Base-by-base conservation (phyloP, 1,140 invertebrate species). In the Atopsyche davidsoni region DNA sequence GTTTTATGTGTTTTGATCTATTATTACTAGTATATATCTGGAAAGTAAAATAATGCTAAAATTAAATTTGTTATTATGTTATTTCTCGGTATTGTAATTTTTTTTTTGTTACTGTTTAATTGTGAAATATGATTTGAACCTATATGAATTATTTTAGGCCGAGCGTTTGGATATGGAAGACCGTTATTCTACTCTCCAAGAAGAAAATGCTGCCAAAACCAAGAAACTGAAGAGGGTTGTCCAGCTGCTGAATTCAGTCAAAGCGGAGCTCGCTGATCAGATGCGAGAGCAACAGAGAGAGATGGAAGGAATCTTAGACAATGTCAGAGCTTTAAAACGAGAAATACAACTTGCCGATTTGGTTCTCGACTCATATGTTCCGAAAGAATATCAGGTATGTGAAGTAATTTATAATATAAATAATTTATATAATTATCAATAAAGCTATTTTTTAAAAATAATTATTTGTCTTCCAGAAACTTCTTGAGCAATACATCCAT, bases 111-210 rank as follows among this genome's bases (percentile, higher is more conserved):
- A n/a, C n/a, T n/a, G n/a, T n/a, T n/a, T n/a, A n/a, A n/a, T n/a
- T n/a, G n/a, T n/a, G n/a, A n/a, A n/a, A n/a, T n/a, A n/a, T n/a
- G n/a, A n/a, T n/a, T n/a, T n/a, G n/a, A n/a, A n/a, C n/a, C n/a
- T n/a, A n/a, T n/a, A n/a, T n/a, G n/a, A n/a, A n/a, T n/a, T n/a
- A n/a, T n/a, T 38, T 3, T 51, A 90, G 78, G 83, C 89, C 1
- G 96, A 98, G 68, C 79, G 92, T 45, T 78, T 97, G 14, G 90
- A 98, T 62, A 88, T 98, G 38, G 96, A 98, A 70, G 96, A 98
- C 67, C 87, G 93, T 51, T 98, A 98, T 71, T 89, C 88, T 0
- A 86, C 81, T 40, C 72, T 98, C 0, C 92, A 96, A 70, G 97
- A 98, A 62, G 93, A 98, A 73, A 89, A 89, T 40, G 78, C 81